A percentile compares a stretch with the other conserved stretches of the same genome.
Evolutionary conservation across 2,113 vertebrate genomes (phyloP).

Genomic region (Coreoperca whiteheadi): DNA sequence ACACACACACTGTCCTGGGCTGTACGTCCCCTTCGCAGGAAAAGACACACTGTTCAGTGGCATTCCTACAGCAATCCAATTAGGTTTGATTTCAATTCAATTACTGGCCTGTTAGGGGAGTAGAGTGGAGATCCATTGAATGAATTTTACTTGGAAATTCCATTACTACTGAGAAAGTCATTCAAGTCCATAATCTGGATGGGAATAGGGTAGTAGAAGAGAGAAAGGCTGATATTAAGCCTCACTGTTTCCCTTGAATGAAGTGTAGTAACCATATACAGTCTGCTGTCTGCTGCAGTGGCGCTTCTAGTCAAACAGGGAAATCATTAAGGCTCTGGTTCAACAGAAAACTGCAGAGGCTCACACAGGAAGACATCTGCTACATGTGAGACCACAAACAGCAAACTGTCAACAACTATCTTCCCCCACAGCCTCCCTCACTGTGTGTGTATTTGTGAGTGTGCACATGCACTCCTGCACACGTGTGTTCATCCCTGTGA

Average conservation of each 20-base stretch:
- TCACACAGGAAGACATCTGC: constrained; percentile 81
- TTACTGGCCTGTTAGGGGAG: constrained; percentile 73
- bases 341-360: constrained; percentile 65
- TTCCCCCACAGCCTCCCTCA: constrained; percentile 40
- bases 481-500: constrained; percentile 12
- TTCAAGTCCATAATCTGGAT: constrained; percentile 65
- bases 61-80: constrained; percentile 81
- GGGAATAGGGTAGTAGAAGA: constrained; percentile 41
- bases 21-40: constrained; percentile 61
- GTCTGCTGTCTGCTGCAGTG: constrained; percentile 32
- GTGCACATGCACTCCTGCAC: constrained; percentile 12
- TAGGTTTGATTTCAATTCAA: constrained; percentile 81
- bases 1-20: constrained; percentile 46
- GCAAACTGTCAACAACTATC: constrained; percentile 79
- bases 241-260: constrained; percentile 42
- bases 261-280: constrained; percentile 46
- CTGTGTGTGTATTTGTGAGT: not conserved
- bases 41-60: constrained; percentile 71
- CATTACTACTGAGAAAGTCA: constrained; percentile 73
- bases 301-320: constrained; percentile 55
- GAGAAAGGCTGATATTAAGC: constrained; percentile 46
- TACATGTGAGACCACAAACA: constrained; percentile 72
- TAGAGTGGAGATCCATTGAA: constrained; percentile 73
- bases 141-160: constrained; percentile 79
- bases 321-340: constrained; percentile 55